A percentile compares a stretch with the other conserved stretches of the same genome.
Conservation (phyloP, 2,797 vertebrate species). For the Phylloscopus collybita region DNA sequence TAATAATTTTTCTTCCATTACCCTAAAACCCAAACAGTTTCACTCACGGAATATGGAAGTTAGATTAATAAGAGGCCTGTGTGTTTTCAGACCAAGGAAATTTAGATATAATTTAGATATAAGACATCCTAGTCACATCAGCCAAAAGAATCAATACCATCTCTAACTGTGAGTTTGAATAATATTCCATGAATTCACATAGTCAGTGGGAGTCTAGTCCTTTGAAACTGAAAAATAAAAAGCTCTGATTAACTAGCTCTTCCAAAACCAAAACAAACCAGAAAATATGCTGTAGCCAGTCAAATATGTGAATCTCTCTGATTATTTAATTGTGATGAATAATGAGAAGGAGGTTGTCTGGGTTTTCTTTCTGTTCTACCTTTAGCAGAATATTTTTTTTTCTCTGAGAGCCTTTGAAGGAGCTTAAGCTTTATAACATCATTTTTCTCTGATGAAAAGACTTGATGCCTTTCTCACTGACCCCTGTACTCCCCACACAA, state of each 20-base stretch:
- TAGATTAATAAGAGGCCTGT: neutral
- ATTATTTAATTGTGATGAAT: slow-evolving; percentile 41
- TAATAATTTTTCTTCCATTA: neutral
- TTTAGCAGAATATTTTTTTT: slow-evolving; percentile 22
- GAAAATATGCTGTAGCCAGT: neutral
- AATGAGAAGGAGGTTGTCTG: neutral
- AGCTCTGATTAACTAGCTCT: neutral
- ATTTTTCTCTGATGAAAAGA: slow-evolving; percentile 50
- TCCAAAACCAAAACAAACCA: slow-evolving; percentile 2
- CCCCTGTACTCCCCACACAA: slow-evolving; percentile 39
- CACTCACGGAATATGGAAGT: neutral
- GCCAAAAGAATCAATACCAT: neutral
- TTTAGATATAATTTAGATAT: neutral
- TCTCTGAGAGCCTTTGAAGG: slow-evolving; percentile 15
- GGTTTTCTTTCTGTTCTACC: slow-evolving; percentile 24
- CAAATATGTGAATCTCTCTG: neutral
- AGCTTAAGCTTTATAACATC: slow-evolving; percentile 59
- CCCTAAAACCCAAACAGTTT: neutral
- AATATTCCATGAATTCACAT: neutral
- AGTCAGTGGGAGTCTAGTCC: neutral
- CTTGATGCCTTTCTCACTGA: slow-evolving; percentile 45
- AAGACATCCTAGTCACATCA: neutral
- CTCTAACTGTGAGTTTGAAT: neutral
- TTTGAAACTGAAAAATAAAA: slow-evolving; percentile 1
- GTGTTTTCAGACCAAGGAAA: neutral